Base-by-base conservation (phyloP, 2,113 vertebrate species). In the Pomatorhinus ruficollis region DNA sequence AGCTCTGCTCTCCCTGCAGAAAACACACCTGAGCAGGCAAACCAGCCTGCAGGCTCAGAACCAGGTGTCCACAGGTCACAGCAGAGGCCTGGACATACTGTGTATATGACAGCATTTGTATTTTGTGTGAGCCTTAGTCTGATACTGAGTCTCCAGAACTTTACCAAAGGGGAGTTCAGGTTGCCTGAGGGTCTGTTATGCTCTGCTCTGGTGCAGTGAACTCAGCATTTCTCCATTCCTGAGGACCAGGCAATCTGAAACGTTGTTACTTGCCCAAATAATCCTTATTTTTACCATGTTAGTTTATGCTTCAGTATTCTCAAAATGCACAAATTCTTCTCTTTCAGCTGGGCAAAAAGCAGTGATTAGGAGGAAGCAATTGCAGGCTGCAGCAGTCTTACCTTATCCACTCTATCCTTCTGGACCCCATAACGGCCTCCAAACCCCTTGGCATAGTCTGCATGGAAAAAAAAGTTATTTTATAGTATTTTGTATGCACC, bases 361-460 rank as follows among this genome's bases (percentile, higher is more conserved):
- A 45, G 24, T 6, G 25, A 39, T 39, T 3, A 77, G 37, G n/a
- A 61, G 64, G 54, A 57, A 27, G 42, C 13, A 57, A 42, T 3
- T 40, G 21, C 59, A 82, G 53, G 84, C n/a, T 85, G 7, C 31
- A 53, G 49, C 44, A 44, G 22, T 42, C 95, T 96, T 97, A 99
- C 99, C 98, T 99, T 99, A 96, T 99, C 99, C 95, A 99, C 98
- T 89, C 99, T 98, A 96, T 99, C 99, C 57, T 97, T 94, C 97
- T 99, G 98, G 30, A 99, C 98, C 30, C 99, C 99, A 2, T 98
- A 99, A 15, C 97, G 98, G 39, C 99, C 99, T 71, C 99, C 99
- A 85, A 99, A 99, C 20, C 99, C 99, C 82, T 99, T 98, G 70
- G 99, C 98, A 92, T 99, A 99, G 97, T 99, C 99, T 99, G 90